Base-by-base conservation (phyloP, 2,797 vertebrate genomes). In the Chiroxiphia lanceolata region DNA sequence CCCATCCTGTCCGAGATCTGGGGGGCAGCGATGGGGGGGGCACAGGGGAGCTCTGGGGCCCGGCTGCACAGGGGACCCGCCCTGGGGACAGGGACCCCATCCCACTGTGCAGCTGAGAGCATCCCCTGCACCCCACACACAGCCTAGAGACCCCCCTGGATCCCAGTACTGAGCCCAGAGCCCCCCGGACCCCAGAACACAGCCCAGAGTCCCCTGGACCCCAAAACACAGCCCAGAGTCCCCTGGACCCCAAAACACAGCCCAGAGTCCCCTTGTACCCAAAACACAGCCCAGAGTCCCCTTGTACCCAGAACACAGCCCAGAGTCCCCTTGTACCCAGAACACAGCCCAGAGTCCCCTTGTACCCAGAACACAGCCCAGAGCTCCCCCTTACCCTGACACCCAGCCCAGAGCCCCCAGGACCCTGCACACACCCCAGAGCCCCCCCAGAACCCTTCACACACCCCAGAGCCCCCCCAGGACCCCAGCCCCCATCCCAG, bases 1-100 rank as follows among this genome's bases (percentile, higher is more conserved):
- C 98, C 99, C 97, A 99, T 98, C 72, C 98, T 96, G 94, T 98
- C 95, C 0, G 98, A 98, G 93, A 99, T 98, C 99, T 99, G 96
- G 5, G 6, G 44, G 38, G 31, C 48, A 27, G 48, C 25, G 6
- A 50, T 6, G 13, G 2, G 64, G 36, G 64, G 38, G 21, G 8
- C 33, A 27, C 33, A 9, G n/a, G 13, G 71, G 13, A 87, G 51
- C 8, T 26, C 26, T 6, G 5, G 6, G 3, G 25, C 34, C 26
- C 10, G 2, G 11, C 27, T 15, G 22, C 63, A 15, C 13, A 8
- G 38, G 74, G 47, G 50, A 67, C 48, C 26, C 40, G 21, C 57
- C 4, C 47, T 27, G 25, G 9, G 13, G 15, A 22, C 12, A 26
- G 54, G 53, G 20, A n/a, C 23, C 29, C 53, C 21, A 6, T 8